These are phyloP conservation scores for Apoda limacodes DNA, from an alignment of 2,888 invertebrate species.

Conservation along the genomic window DNA sequence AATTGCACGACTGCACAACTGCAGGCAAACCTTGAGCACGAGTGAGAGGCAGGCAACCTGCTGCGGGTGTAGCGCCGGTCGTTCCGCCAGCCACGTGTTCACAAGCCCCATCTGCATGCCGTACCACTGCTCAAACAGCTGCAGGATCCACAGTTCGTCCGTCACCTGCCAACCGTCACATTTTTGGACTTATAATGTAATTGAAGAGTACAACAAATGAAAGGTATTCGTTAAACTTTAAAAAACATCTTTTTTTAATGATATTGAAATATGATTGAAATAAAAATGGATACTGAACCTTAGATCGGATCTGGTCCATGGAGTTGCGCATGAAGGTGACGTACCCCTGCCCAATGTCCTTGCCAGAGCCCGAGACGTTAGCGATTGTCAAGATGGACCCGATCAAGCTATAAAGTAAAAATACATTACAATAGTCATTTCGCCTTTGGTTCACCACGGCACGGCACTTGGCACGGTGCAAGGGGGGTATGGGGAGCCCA, in stretches of 20 bases:
- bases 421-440: no score
- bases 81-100: slow-evolving; percentile 93
- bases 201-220: no score
- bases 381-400: slow-evolving; percentile 64
- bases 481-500: no score
- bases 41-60: slow-evolving; percentile 98
- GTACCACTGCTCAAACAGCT: slow-evolving; percentile 90
- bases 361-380: slow-evolving; percentile 94
- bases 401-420: slow-evolving; percentile 42
- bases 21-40: slow-evolving; percentile 85
- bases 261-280: slow-evolving; percentile 1
- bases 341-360: slow-evolving; percentile 97
- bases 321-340: slow-evolving; percentile 98
- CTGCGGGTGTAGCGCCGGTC: slow-evolving; percentile 94
- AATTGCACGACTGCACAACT: no score
- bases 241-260: no score
- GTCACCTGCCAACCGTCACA: no score
- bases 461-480: no score
- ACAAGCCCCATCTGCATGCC: slow-evolving; percentile 93
- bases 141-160: slow-evolving; percentile 74
- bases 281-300: slow-evolving; percentile 67
- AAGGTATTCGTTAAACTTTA: no score
- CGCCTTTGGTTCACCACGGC: no score
- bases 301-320: slow-evolving; percentile 97
- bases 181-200: no score